Conservation (phyloP, 2,113 vertebrate species). For the Sarotherodon lohbergeri region DNA sequence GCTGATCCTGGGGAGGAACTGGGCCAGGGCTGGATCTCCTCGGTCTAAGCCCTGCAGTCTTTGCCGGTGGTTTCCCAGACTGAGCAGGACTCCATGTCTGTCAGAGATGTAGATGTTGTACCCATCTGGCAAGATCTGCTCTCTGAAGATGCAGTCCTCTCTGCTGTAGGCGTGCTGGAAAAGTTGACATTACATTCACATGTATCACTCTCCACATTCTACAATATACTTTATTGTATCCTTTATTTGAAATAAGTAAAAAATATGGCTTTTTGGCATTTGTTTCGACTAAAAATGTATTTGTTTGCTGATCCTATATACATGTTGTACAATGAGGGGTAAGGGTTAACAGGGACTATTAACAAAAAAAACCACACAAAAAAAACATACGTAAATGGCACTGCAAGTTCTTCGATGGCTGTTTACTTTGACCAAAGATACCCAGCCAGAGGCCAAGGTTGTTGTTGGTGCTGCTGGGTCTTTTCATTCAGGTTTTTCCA, state of each 20-base stretch:
- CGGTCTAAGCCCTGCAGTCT: conserved; percentile 71
- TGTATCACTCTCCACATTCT: background rate
- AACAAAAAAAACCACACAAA: background rate
- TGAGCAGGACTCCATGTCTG: conserved; percentile 73
- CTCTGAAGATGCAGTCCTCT: conserved; percentile 87
- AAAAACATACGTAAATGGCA: background rate
- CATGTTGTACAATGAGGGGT: background rate
- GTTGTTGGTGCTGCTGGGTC: conserved; percentile 53
- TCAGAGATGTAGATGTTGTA: conserved; percentile 85
- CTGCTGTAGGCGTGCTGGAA: conserved; percentile 75
- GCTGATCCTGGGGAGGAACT: conserved; percentile 85
- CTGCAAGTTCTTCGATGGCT: conserved; percentile 53
- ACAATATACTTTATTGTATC: background rate
- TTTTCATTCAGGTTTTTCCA: conserved; percentile 66
- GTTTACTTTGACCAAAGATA: conserved; percentile 54
- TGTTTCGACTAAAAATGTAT: background rate
- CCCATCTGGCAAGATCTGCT: conserved; percentile 80
- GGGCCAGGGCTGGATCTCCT: conserved; percentile 74
- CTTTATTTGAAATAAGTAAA: background rate
- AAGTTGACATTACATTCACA: background rate
- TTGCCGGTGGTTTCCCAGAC: conserved; percentile 78
- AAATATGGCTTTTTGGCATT: background rate
- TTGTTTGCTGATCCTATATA: background rate
- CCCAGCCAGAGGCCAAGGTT: conserved; percentile 67
- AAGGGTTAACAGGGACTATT: background rate